Conservation (phyloP, 1,140 invertebrate species). For the Hermetia illucens region DNA sequence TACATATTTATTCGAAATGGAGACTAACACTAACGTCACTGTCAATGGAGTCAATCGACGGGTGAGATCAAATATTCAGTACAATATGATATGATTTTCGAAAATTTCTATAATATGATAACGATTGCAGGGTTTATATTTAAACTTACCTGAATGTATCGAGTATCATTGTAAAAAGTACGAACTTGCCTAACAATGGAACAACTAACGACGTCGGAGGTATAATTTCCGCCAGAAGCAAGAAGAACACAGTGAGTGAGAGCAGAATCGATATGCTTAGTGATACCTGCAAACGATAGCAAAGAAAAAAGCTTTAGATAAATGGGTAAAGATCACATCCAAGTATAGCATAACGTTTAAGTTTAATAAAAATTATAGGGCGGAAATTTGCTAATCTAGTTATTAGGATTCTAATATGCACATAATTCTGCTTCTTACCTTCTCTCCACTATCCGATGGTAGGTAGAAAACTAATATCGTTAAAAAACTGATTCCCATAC, state of each 20-base stretch:
- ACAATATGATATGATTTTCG: too few relatives aligned
- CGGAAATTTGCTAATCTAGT: constrained; percentile 1
- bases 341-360: too few relatives aligned
- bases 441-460: constrained; percentile 97
- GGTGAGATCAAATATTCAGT: too few relatives aligned
- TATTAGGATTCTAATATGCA: background rate
- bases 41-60: too few relatives aligned
- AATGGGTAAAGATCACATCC: too few relatives aligned
- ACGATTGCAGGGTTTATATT: too few relatives aligned
- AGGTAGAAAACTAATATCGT: constrained; percentile 97
- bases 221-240: constrained; percentile 95
- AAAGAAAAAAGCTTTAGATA: too few relatives aligned
- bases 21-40: too few relatives aligned
- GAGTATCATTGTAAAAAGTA: constrained; percentile 99
- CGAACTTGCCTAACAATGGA: constrained; percentile 95
- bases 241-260: constrained; percentile 98
- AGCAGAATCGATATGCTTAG: constrained; percentile 97
- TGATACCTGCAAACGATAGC: constrained; percentile 52
- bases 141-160: constrained; percentile 78
- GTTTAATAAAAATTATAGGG: too few relatives aligned
- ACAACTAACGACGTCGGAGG: constrained; percentile 97
- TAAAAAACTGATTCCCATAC: constrained; percentile 95
- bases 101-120: too few relatives aligned
- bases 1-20: too few relatives aligned
- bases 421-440: constrained; percentile 67